Evolutionary conservation across 35 echinoderm and acorn worm species (phyloP).

Genomic region (Apostichopus californicus): DNA sequence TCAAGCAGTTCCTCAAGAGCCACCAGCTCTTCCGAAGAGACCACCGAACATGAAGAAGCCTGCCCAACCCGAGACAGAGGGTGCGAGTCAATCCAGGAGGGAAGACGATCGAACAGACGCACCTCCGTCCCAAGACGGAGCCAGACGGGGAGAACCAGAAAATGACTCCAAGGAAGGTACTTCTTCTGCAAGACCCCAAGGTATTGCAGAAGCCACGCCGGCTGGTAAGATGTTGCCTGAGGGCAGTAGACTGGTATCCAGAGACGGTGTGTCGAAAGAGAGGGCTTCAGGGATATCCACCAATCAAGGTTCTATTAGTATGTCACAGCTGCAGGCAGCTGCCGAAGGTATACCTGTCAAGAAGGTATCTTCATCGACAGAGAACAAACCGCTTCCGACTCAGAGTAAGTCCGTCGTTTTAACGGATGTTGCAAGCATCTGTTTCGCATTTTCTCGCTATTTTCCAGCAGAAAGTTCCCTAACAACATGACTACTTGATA

Average conservation of each 20-base stretch:
- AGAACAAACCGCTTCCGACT: constrained; percentile 56
- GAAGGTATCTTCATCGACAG: constrained; percentile 42
- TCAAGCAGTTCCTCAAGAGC: constrained; percentile 9
- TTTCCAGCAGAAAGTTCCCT: no score
- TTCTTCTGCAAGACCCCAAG: background rate
- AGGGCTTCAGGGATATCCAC: constrained; percentile 47
- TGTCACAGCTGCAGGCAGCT: constrained; percentile 93
- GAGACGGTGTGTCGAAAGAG: background rate
- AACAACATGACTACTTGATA: no score
- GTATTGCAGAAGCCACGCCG: background rate
- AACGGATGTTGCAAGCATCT: no score
- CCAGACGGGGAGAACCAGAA: background rate
- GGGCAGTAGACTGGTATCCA: background rate
- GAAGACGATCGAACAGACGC: background rate
- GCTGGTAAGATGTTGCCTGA: background rate
- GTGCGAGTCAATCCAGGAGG: background rate
- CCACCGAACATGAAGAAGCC: background rate
- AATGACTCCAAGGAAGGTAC: background rate
- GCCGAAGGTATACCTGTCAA: constrained; percentile 78
- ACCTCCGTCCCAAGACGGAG: background rate
- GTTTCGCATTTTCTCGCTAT: no score
- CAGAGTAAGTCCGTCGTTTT: constrained; percentile 61
- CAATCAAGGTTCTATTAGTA: constrained; percentile 72
- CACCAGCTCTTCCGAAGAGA: background rate
- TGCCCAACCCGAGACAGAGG: constrained; percentile 8